Conservation (phyloP, 2,797 vertebrate species). For the Schizothorax lantsangensis region DNA sequence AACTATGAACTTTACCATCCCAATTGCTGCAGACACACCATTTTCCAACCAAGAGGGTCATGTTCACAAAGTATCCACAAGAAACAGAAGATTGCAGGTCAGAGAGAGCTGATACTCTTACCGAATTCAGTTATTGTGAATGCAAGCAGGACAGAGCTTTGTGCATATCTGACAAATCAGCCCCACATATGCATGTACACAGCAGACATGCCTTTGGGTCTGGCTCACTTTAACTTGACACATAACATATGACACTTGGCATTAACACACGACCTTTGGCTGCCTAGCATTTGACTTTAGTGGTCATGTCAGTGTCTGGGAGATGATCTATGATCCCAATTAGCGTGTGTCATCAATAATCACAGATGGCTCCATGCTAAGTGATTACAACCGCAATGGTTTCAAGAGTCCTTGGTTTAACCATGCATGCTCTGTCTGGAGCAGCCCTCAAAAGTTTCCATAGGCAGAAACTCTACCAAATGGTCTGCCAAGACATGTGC, state of each 20-base stretch:
- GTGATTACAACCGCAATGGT: conserved; percentile 29
- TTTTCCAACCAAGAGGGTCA: conserved; percentile 34
- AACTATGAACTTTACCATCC: conserved; percentile 14
- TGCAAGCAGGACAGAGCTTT: background rate
- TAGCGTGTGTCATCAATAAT: conserved; percentile 47
- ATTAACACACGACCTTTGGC: conserved; percentile 67
- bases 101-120: conserved; percentile 3
- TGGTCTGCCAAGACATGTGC: conserved; percentile 17
- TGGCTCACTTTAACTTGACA: conserved; percentile 65
- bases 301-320: conserved; percentile 55
- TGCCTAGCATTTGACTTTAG: conserved; percentile 55
- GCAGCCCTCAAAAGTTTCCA: conserved; percentile 53
- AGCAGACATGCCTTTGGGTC: conserved; percentile 63
- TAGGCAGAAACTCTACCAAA: conserved; percentile 31
- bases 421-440: conserved; percentile 30
- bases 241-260: conserved; percentile 69
- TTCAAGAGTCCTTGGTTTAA: conserved; percentile 36
- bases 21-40: background rate
- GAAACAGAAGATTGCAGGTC: background rate
- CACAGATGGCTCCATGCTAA: conserved; percentile 44
- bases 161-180: conserved; percentile 29
- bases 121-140: background rate
- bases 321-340: conserved; percentile 56
- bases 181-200: conserved; percentile 10
- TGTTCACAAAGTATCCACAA: conserved; percentile 14